phyloP scores from a whole-genome alignment of 92 coral and sea anemone genomes.

The Galaxea fascicularis region DNA sequence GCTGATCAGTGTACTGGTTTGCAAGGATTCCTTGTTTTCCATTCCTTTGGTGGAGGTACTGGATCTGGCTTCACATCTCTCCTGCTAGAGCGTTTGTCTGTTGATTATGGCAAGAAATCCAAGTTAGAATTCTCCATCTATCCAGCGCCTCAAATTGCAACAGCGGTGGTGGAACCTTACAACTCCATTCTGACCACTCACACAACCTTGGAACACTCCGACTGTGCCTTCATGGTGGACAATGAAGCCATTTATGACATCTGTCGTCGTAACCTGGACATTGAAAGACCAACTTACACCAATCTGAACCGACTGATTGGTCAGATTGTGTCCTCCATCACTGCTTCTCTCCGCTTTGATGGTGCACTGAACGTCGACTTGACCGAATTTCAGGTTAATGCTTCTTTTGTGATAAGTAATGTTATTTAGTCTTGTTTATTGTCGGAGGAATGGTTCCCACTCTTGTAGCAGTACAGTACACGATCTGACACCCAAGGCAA shows the following conservation, averaged over 20 bases:
- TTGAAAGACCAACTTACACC: conserved; percentile 93
- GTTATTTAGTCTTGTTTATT: no score
- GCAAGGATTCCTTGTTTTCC: conserved; percentile 95
- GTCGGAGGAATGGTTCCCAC: no score
- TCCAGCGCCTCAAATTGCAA: conserved; percentile 96
- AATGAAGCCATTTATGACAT: conserved; percentile 96
- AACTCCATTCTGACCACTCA: conserved; percentile 94
- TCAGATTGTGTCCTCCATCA: conserved; percentile 86
- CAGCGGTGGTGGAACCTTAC: conserved; percentile 91
- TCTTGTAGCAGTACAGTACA: no score
- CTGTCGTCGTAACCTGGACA: conserved; percentile 91
- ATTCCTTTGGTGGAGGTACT: conserved; percentile 95
- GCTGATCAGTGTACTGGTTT: conserved; percentile 97
- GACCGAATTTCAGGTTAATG: conserved; percentile 41
- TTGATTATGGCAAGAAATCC: conserved; percentile 94
- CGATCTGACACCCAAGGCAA: no score
- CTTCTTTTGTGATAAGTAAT: no score
- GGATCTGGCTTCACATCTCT: conserved; percentile 98
- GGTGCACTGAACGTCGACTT: conserved; percentile 50
- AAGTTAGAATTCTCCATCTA: conserved; percentile 90
- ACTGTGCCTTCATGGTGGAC: conserved; percentile 98
- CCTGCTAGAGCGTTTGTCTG: conserved; percentile 95
- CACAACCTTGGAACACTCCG: conserved; percentile 95
- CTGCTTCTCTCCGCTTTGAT: conserved; percentile 81
- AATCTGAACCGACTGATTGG: conserved; percentile 95